Evolutionary conservation across 2,113 vertebrate genomes (phyloP).

Genomic region (Atractosteus spatula): DNA sequence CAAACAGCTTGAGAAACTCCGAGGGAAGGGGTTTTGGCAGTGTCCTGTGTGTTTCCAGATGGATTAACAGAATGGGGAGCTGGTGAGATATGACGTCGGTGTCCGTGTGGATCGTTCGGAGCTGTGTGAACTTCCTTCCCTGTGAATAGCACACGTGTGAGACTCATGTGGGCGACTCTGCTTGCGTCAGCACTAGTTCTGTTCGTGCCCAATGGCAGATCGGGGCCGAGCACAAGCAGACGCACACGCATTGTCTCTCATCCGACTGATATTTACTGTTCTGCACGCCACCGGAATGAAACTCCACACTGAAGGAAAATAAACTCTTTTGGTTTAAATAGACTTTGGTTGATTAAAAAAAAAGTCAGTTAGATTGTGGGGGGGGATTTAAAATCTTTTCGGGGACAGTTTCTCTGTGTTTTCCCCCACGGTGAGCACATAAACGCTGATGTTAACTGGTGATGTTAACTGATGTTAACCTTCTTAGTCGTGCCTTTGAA

Average conservation of each 20-base stretch:
- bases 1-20: conserved; percentile 14
- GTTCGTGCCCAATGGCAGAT: not conserved
- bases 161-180: conserved; percentile 4
- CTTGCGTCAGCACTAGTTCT: not conserved
- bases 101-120: not conserved
- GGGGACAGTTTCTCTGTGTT: no score
- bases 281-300: no score
- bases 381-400: no score
- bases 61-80: conserved; percentile 16
- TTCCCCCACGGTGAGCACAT: no score
- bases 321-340: no score
- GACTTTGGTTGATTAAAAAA: no score
- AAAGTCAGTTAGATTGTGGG: no score
- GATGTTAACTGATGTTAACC: no score
- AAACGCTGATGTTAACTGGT: no score
- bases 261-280: no score
- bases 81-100: conserved; percentile 16
- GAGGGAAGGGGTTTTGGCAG: conserved; percentile 21
- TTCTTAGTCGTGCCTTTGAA: no score
- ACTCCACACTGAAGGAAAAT: no score
- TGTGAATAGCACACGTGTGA: conserved; percentile 11
- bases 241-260: not conserved
- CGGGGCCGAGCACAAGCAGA: not conserved
- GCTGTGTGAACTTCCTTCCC: conserved; percentile 6
- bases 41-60: conserved; percentile 9